Evolutionary conservation across 2,797 vertebrate species (phyloP).

Genomic region (Mus caroli): DNA sequence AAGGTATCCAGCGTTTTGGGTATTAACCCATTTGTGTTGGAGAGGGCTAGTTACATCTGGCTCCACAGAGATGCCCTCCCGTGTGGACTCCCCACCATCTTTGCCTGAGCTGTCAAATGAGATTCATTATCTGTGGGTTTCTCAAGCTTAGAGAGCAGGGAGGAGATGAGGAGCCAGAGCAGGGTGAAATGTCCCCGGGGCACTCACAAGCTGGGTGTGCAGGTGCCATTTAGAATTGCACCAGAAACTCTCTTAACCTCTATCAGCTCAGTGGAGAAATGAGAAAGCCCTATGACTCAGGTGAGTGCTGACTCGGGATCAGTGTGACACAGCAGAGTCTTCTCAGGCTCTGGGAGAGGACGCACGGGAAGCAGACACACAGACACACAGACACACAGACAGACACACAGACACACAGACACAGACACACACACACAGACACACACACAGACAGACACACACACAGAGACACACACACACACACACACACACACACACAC

Average conservation of each 20-base stretch:
- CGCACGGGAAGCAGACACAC: constrained; percentile 32
- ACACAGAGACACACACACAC: neutral
- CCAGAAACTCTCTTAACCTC: constrained; percentile 78
- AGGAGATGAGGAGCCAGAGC: constrained; percentile 68
- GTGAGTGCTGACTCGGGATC: constrained; percentile 63
- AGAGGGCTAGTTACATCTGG: constrained; percentile 45
- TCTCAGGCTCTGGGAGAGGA: constrained; percentile 15
- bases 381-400: too few species aligned
- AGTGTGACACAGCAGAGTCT: constrained; percentile 57
- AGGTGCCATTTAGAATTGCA: constrained; percentile 75
- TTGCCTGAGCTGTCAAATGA: constrained; percentile 70
- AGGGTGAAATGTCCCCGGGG: constrained; percentile 80
- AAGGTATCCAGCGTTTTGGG: neutral
- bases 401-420: neutral
- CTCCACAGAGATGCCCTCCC: constrained; percentile 37
- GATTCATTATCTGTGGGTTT: constrained; percentile 81
- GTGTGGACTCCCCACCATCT: neutral
- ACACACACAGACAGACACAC: neutral
- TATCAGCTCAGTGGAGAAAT: constrained; percentile 76
- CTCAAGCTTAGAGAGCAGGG: constrained; percentile 74
- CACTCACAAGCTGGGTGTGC: constrained; percentile 64
- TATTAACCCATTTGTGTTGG: neutral
- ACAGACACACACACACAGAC: too few species aligned
- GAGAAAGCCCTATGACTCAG: constrained; percentile 75
- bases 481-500: too few species aligned